Percentiles rank a stretch among this genome's conserved stretches.
phyloP scores from a whole-genome alignment of 2,888 invertebrate species.

The Drosophila meridiana region DNA sequence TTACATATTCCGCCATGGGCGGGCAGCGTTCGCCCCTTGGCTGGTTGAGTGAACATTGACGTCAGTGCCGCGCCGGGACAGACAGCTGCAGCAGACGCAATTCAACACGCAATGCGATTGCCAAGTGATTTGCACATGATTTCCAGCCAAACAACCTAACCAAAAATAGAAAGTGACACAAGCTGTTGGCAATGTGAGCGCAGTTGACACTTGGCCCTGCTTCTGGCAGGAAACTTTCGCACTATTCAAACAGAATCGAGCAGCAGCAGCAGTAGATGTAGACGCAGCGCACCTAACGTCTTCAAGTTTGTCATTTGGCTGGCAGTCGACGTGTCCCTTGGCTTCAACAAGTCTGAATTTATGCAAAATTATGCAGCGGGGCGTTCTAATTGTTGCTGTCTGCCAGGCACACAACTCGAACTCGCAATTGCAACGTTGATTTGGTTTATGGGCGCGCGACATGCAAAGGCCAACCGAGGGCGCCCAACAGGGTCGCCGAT shows the following conservation, averaged over 20 bases:
- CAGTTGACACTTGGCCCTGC: conserved; percentile 11
- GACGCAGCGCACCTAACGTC: conserved; percentile 8
- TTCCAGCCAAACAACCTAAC: not conserved
- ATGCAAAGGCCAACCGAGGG: conserved; percentile 37
- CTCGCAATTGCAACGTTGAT: conserved; percentile 46
- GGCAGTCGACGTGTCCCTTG: conserved; percentile 26
- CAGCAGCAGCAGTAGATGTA: conserved; percentile 18
- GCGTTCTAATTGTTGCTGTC: conserved; percentile 54
- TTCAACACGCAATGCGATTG: conserved; percentile 37
- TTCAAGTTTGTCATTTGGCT: conserved; percentile 4
- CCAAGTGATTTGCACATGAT: conserved; percentile 6
- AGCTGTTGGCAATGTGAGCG: conserved; percentile 3
- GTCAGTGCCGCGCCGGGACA: conserved; percentile 51
- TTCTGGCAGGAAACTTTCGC: conserved; percentile 33
- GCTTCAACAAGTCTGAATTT: conserved; percentile 60
- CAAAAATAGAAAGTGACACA: conserved; percentile 21
- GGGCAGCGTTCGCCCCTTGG: conserved; percentile 11
- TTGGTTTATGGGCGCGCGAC: conserved; percentile 44
- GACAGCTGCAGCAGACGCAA: conserved; percentile 20
- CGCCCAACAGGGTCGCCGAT: conserved; percentile 1
- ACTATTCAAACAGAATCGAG: conserved; percentile 52
- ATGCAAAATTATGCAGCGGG: conserved; percentile 53
- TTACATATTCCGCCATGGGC: conserved; percentile 22
- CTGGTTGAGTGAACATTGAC: conserved; percentile 62
- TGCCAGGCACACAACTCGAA: conserved; percentile 35